Percentiles rank a stretch among this genome's conserved stretches.
Evolutionary conservation across 2,113 vertebrate genomes (phyloP).

Genomic region (Sinocyclocheilus maitianheensis): DNA sequence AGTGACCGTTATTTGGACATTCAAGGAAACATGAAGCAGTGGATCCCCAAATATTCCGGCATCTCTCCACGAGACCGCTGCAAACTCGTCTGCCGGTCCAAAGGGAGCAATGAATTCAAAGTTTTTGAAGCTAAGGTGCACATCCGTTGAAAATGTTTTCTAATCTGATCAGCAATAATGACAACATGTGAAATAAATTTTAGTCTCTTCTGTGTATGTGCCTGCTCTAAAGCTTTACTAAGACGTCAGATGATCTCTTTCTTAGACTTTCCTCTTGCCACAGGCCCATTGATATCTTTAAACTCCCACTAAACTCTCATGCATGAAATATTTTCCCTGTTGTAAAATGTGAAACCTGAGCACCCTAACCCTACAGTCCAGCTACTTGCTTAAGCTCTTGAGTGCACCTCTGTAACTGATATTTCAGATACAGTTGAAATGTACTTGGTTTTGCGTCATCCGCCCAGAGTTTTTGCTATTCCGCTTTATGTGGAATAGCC

Average conservation of each 20-base stretch:
- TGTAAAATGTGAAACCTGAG: slow-evolving; percentile 48
- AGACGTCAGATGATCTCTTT: slow-evolving; percentile 25
- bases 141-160: slow-evolving; percentile 14
- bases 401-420: slow-evolving; percentile 41
- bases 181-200: no score
- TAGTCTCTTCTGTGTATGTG: neutral
- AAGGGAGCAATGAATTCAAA: slow-evolving; percentile 90
- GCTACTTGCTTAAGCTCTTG: slow-evolving; percentile 37
- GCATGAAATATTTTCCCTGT: slow-evolving; percentile 50
- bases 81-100: slow-evolving; percentile 90
- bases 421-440: slow-evolving; percentile 38
- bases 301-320: slow-evolving; percentile 42
- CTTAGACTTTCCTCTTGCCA: slow-evolving; percentile 16
- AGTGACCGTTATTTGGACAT: slow-evolving; percentile 81
- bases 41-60: slow-evolving; percentile 93
- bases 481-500: slow-evolving; percentile 27
- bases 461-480: slow-evolving; percentile 2
- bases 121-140: slow-evolving; percentile 93
- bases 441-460: slow-evolving; percentile 38
- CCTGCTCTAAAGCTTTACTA: slow-evolving; percentile 10
- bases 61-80: slow-evolving; percentile 92
- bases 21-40: slow-evolving; percentile 83
- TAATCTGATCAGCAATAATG: neutral
- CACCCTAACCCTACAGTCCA: neutral
- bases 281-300: slow-evolving; percentile 40